phyloP scores from a whole-genome alignment of 2,113 vertebrate species.

The Epinephelus moara region DNA sequence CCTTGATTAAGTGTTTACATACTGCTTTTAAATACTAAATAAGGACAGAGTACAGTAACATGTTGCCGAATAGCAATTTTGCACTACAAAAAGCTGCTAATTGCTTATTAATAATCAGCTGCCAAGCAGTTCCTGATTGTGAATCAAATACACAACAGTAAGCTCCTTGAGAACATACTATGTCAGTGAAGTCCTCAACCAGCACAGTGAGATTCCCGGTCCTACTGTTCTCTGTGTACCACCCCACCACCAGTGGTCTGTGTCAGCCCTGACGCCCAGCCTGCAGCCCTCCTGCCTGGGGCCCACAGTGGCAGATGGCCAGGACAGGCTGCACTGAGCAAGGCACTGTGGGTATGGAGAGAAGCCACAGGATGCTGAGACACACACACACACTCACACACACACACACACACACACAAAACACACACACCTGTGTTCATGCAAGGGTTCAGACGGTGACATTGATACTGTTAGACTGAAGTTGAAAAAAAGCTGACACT shows the following conservation, averaged over 20 bases:
- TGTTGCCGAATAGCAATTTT: background rate
- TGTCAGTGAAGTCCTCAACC: constrained; percentile 7
- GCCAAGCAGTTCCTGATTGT: background rate
- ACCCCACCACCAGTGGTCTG: constrained; percentile 44
- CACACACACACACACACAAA: constrained; percentile 23
- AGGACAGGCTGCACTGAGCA: constrained; percentile 74
- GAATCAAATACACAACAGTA: background rate
- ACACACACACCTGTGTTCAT: constrained; percentile 28
- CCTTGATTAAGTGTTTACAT: background rate
- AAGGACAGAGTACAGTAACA: background rate
- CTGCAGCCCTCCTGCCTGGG: constrained; percentile 64
- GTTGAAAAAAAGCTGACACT: background rate
- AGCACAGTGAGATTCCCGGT: constrained; percentile 6
- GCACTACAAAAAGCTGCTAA: background rate
- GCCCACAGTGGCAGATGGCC: constrained; percentile 77
- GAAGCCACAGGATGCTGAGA: constrained; percentile 56
- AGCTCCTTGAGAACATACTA: background rate
- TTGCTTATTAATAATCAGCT: background rate
- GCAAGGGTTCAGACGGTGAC: constrained; percentile 4
- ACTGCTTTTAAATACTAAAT: background rate
- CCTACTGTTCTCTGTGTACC: constrained; percentile 38
- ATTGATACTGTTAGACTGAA: constrained; percentile 15
- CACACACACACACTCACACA: constrained; percentile 32
- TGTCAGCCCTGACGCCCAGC: constrained; percentile 38
- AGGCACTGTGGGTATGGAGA: constrained; percentile 61